phyloP scores from a whole-genome alignment of 35 echinoderm and acorn worm genomes.

The Ophioderma brevispina region DNA sequence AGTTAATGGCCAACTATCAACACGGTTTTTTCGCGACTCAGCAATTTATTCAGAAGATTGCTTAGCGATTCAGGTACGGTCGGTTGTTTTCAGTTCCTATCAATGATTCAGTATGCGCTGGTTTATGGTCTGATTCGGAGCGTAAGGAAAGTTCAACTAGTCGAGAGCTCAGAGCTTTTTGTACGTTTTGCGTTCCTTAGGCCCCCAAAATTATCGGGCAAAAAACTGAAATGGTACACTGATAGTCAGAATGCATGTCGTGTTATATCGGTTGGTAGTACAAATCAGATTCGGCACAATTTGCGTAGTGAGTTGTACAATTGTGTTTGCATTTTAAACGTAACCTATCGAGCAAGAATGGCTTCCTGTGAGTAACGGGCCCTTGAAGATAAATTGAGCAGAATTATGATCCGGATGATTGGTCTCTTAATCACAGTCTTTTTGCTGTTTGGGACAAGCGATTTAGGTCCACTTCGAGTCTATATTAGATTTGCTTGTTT shows the following conservation, averaged over 20 bases:
- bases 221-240: constrained; percentile 19
- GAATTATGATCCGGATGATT: not conserved
- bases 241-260: constrained; percentile 20
- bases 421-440: constrained; percentile 1
- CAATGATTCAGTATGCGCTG: no score
- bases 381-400: constrained; percentile 15
- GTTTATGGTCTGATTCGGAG: no score
- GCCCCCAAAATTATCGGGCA: not conserved
- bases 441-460: constrained; percentile 7
- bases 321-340: not conserved
- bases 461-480: no score
- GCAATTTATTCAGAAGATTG: constrained; percentile 33
- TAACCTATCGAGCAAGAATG: constrained; percentile 20
- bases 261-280: not conserved
- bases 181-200: no score
- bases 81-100: no score
- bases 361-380: not conserved
- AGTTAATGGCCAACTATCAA: constrained; percentile 20
- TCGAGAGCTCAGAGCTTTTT: no score
- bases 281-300: not conserved
- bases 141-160: no score
- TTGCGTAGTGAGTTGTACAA: constrained; percentile 18
- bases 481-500: constrained; percentile 25
- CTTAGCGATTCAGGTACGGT: not conserved
- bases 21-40: not conserved